These are phyloP conservation scores for Delichon dasypus DNA, from an alignment of 2,797 vertebrate genomes.

Conservation along the genomic window DNA sequence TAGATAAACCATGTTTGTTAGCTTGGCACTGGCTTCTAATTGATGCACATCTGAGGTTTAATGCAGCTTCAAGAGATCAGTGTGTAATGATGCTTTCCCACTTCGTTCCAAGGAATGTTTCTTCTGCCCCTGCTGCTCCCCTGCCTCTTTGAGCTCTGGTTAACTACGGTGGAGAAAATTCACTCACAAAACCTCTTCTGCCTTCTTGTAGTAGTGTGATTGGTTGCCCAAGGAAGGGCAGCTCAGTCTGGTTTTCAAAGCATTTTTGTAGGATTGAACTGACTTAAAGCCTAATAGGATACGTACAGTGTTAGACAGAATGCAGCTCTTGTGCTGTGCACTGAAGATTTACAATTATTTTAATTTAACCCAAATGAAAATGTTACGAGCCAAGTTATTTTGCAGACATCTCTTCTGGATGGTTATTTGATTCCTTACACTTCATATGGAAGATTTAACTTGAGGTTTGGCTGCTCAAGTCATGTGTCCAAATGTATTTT, in stretches of 20 bases:
- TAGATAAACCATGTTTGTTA: background rate
- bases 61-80: slow-evolving; percentile 13
- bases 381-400: slow-evolving; percentile 60
- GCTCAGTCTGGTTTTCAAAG: slow-evolving; percentile 34
- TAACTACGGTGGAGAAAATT: background rate
- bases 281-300: slow-evolving; percentile 17
- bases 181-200: background rate
- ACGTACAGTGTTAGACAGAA: background rate
- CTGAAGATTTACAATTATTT: slow-evolving; percentile 65
- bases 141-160: slow-evolving; percentile 23
- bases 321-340: slow-evolving; percentile 16
- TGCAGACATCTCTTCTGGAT: slow-evolving; percentile 59
- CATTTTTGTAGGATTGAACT: slow-evolving; percentile 20
- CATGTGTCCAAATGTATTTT: slow-evolving; percentile 2
- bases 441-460: slow-evolving; percentile 54
- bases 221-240: background rate
- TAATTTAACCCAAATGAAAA: slow-evolving; percentile 73
- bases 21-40: slow-evolving; percentile 13
- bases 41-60: slow-evolving; percentile 47
- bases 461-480: slow-evolving; percentile 26
- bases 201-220: background rate
- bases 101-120: background rate
- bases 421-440: slow-evolving; percentile 59
- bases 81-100: slow-evolving; percentile 25
- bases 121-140: background rate